phyloP scores from a whole-genome alignment of 2,113 vertebrate species.

The Speoplatyrhinus poulsoni region DNA sequence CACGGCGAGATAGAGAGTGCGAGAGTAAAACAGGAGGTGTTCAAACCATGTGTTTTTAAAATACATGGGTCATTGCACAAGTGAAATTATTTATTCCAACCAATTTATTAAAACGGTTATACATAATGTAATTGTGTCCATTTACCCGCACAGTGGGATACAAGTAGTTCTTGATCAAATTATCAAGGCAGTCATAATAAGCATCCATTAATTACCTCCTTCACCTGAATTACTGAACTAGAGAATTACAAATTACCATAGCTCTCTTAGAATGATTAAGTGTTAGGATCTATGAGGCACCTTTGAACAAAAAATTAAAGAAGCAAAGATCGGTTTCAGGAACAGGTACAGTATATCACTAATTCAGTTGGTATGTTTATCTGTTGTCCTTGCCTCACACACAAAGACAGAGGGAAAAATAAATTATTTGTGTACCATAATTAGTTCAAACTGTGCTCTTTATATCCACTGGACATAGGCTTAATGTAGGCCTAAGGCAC shows the following conservation, averaged over 20 bases:
- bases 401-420: constrained; percentile 30
- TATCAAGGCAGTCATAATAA: constrained; percentile 69
- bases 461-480: constrained; percentile 44
- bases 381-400: constrained; percentile 33
- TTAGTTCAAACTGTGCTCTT: constrained; percentile 86
- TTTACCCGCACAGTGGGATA: constrained; percentile 71
- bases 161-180: constrained; percentile 78
- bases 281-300: constrained; percentile 27
- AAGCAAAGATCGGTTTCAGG: constrained; percentile 19
- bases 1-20: constrained; percentile 43
- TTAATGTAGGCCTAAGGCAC: constrained; percentile 38
- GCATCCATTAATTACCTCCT: constrained; percentile 72
- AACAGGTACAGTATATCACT: constrained; percentile 46
- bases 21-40: constrained; percentile 36
- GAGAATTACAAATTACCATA: constrained; percentile 54
- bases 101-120: constrained; percentile 73
- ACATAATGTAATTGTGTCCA: constrained; percentile 64
- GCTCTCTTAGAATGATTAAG: constrained; percentile 46
- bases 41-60: constrained; percentile 45
- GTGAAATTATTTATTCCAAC: constrained; percentile 75
- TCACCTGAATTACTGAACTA: constrained; percentile 50
- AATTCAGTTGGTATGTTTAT: constrained; percentile 9
- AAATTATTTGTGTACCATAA: constrained; percentile 78
- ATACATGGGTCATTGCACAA: constrained; percentile 56
- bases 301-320: constrained; percentile 28